phyloP scores from a whole-genome alignment of 2,113 vertebrate species.

The Sarotherodon lohbergeri region DNA sequence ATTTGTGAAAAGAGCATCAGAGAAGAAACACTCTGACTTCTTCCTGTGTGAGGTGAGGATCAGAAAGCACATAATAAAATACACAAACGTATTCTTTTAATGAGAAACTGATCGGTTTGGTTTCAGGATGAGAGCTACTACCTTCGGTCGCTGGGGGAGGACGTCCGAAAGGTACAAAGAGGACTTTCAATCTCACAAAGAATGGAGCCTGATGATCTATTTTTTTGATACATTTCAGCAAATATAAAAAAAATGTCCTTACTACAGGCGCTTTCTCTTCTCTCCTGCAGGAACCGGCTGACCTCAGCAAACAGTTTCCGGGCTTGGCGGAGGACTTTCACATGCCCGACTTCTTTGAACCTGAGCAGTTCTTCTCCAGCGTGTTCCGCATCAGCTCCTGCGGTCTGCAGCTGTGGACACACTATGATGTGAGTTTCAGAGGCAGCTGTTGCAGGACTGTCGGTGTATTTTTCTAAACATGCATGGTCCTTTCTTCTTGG shows the following conservation, averaged over 20 bases:
- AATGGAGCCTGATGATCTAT: not conserved
- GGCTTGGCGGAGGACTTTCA: conserved; percentile 82
- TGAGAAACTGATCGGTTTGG: not conserved
- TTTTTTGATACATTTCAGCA: too few species aligned
- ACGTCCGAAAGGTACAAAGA: conserved; percentile 82
- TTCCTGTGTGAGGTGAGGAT: conserved; percentile 87
- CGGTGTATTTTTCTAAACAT: not conserved
- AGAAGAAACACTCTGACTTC: conserved; percentile 82
- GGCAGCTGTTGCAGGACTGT: not conserved
- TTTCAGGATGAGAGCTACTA: conserved; percentile 92
- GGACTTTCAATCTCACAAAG: not conserved
- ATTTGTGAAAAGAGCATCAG: conserved; percentile 86
- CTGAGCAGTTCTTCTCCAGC: conserved; percentile 90
- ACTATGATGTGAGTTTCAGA: conserved; percentile 85
- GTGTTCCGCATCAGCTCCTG: conserved; percentile 95
- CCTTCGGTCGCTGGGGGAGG: conserved; percentile 90
- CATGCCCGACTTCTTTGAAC: conserved; percentile 84
- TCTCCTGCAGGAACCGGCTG: conserved; percentile 83
- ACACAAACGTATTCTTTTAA: not conserved
- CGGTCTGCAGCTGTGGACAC: conserved; percentile 94
- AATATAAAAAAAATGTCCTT: not conserved
- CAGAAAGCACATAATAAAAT: not conserved
- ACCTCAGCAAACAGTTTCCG: conserved; percentile 90
- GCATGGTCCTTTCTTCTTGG: not conserved
- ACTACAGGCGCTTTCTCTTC: not conserved